Percentiles rank a stretch among this genome's conserved stretches.
phyloP scores from a whole-genome alignment of 2,797 vertebrate species.

The Agapornis canus region DNA sequence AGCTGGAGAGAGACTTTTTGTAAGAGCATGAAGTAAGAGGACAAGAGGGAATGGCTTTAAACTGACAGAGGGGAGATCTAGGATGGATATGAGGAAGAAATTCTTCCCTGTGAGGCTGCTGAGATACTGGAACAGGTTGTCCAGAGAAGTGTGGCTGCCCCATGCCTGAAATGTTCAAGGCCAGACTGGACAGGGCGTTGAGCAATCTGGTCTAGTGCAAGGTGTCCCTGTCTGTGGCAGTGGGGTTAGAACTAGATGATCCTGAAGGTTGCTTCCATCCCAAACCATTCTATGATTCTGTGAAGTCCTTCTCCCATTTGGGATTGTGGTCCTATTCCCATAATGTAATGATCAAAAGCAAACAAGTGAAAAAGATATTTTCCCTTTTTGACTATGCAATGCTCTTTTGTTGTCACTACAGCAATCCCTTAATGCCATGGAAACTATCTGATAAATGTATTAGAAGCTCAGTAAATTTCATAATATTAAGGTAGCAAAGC shows the following conservation, averaged over 20 bases:
- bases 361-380: slow-evolving; percentile 4
- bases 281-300: neutral
- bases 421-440: slow-evolving; percentile 48
- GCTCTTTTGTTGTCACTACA: slow-evolving; percentile 42
- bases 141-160: neutral
- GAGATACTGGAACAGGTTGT: neutral
- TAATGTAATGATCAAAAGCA: slow-evolving; percentile 21
- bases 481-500: slow-evolving; percentile 44
- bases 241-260: neutral
- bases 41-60: neutral
- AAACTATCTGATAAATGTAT: slow-evolving; percentile 62
- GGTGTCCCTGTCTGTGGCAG: neutral
- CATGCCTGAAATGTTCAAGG: neutral
- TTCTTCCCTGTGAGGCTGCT: neutral
- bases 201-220: neutral
- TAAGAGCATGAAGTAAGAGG: neutral
- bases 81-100: neutral
- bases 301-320: neutral
- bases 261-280: neutral
- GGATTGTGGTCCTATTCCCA: neutral
- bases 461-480: slow-evolving; percentile 41
- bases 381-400: neutral
- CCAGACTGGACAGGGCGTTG: neutral
- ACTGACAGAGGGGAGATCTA: neutral
- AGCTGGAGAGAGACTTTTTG: neutral